Percentiles rank a stretch among this genome's conserved stretches.
These are phyloP conservation scores for Pseudorectes ferrugineus DNA, from an alignment of 2,113 vertebrate genomes.

Conservation along the genomic window DNA sequence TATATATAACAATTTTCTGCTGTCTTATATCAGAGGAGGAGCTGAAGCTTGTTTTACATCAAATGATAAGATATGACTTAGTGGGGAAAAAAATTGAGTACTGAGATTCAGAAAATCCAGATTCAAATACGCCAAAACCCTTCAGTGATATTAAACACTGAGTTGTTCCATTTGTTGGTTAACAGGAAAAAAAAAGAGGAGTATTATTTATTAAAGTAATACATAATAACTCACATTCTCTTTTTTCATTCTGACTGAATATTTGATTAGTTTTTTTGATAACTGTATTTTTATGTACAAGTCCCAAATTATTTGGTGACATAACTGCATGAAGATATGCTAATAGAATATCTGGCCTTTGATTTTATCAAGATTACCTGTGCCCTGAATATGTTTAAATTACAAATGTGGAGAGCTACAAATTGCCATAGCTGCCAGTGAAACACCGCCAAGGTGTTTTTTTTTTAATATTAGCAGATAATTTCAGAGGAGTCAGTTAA, in stretches of 20 bases:
- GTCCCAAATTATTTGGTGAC: not conserved
- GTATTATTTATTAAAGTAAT: not conserved
- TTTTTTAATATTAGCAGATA: not conserved
- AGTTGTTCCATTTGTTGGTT: not conserved
- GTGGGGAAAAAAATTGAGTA: not conserved
- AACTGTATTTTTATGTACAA: not conserved
- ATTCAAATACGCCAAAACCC: not conserved
- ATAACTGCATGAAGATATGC: not conserved
- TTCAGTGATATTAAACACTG: not conserved
- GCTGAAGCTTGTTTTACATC: not conserved
- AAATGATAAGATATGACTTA: not conserved
- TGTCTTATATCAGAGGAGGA: not conserved
- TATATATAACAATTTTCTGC: not conserved
- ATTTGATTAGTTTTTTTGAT: not conserved
- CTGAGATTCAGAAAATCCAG: not conserved
- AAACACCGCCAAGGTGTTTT: not conserved
- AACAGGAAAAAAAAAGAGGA: not conserved
- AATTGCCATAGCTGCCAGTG: not conserved
- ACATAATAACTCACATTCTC: not conserved
- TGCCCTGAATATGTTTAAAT: not conserved
- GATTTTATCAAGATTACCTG: constrained; percentile 9
- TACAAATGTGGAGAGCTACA: not conserved
- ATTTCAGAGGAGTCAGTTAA: not conserved
- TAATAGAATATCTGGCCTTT: not conserved
- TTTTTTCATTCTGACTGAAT: not conserved